Percentiles rank a stretch among this genome's conserved stretches.
Evolutionary conservation across 2,113 vertebrate species (phyloP).

Genomic region (Xiphias gladius): DNA sequence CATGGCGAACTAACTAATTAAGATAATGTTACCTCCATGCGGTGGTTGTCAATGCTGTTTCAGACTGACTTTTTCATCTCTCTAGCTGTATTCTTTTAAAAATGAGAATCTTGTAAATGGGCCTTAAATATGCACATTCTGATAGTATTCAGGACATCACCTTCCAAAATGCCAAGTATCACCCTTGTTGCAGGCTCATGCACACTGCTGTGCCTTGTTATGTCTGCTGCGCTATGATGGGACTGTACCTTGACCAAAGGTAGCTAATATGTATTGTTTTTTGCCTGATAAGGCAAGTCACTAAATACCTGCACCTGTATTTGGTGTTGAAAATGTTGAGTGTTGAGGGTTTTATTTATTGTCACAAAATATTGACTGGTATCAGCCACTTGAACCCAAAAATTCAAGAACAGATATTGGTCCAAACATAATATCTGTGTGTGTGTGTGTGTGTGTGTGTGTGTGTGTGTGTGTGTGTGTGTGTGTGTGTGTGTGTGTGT

Average conservation of each 20-base stretch:
- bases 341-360: too few species aligned
- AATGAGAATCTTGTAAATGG: too few species aligned
- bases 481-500: background rate
- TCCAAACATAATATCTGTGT: background rate
- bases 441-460: background rate
- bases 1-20: too few species aligned
- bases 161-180: background rate
- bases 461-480: background rate
- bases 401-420: too few species aligned
- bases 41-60: too few species aligned
- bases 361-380: background rate
- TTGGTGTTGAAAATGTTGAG: too few species aligned
- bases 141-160: background rate
- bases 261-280: background rate
- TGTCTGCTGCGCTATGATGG: background rate
- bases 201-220: background rate
- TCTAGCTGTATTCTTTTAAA: too few species aligned
- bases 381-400: background rate
- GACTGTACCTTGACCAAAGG: background rate
- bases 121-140: too few species aligned
- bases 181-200: background rate
- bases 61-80: too few species aligned
- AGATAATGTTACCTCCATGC: too few species aligned
- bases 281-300: background rate
- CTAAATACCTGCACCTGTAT: background rate